Evolutionary conservation across 2,797 vertebrate genomes (phyloP), one percentile per base, ranked within the genome.

Genomic region (Oceanodroma leucorhoa): DNA sequence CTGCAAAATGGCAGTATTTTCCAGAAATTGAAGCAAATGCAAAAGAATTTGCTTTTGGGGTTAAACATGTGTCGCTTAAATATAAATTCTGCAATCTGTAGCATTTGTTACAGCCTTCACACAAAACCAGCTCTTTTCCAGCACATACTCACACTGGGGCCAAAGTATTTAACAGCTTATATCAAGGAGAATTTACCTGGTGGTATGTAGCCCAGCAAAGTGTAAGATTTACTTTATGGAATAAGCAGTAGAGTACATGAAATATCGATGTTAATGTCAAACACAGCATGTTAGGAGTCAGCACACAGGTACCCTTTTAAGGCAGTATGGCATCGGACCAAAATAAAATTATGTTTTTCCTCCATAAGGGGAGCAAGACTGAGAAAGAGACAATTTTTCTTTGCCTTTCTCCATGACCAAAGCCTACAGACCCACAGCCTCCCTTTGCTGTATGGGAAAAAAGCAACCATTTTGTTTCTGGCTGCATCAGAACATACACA

Each of bases 161-260:
- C 78, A 36, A 85, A 70, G 27, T 5, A 65, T 27, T 60, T 72
- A n/a, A 48, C 64, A 75, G 51, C 54, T 76, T 82, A 6, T 60
- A 70, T 48, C 40, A 78, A 88, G 84, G 82, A 55, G 17, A 19
- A 18, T 77, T 91, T 67, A 92, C 40, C 45, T 83, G 53, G 36
- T 32, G 34, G 55, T 64, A 81, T 48, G 73, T 11, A 73, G 64
- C 77, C 43, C 36, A 73, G 81, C 14, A 41, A 84, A 43, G 32
- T 4, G 5, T 36, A 46, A 84, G 58, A 66, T 55, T 70, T 92
- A 36, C 72, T 90, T 91, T 51, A 43, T 10, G 43, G 84, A 90
- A 46, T 54, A 65, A 69, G 60, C 48, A 10, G 11, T 5, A 41
- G 67, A 85, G 60, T 30, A 45, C 73, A 61, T 8, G 38, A 75